These are phyloP conservation scores for Falco naumanni DNA, from an alignment of 2,797 vertebrate genomes.

Conservation along the genomic window DNA sequence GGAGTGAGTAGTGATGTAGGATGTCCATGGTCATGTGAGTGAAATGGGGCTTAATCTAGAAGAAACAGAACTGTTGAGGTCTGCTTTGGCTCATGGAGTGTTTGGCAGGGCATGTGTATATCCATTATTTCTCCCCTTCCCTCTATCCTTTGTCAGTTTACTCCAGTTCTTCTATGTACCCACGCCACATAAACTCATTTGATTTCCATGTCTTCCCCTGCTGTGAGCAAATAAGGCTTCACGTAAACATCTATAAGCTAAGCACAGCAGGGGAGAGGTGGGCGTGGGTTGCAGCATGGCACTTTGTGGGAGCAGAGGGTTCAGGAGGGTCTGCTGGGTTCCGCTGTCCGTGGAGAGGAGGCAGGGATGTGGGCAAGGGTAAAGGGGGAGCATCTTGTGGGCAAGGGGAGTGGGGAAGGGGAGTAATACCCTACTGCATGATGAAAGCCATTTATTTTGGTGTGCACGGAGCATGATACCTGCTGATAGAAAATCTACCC, in stretches of 20 bases:
- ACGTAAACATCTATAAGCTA: background rate
- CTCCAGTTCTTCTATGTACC: background rate
- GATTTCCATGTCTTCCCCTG: background rate
- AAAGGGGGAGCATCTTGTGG: background rate
- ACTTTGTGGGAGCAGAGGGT: background rate
- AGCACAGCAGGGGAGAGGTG: background rate
- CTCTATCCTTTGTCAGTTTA: background rate
- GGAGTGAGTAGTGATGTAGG: background rate
- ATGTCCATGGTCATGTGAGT: background rate
- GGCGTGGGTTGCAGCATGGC: accelerated
- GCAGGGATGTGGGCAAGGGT: background rate
- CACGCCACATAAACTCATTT: background rate
- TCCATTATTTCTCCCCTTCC: background rate
- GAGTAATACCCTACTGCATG: background rate
- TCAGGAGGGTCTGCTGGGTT: background rate
- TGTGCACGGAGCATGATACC: background rate
- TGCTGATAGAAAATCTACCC: background rate
- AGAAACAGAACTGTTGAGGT: background rate
- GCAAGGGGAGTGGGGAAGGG: background rate
- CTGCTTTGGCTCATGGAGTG: background rate
- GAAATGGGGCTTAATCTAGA: background rate
- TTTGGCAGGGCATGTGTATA: background rate
- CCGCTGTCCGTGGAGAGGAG: background rate
- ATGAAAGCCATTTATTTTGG: background rate
- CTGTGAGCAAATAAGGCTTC: background rate